Conservation (phyloP, 2,797 vertebrate species). For the Microtus californicus region DNA sequence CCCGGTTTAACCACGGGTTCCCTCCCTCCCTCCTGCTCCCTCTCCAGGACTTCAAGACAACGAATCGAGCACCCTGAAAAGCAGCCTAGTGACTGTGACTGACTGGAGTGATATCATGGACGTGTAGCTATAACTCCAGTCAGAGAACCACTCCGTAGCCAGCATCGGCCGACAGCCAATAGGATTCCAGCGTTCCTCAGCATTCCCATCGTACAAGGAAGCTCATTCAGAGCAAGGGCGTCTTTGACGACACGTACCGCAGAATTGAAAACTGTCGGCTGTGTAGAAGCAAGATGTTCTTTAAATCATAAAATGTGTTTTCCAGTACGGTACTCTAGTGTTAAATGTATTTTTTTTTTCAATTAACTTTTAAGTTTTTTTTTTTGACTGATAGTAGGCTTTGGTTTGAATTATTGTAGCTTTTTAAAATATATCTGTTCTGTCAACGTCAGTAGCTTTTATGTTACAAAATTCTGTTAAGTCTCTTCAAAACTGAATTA, state of each 20-base stretch:
- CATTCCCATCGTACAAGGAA: constrained; percentile 49
- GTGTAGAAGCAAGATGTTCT: constrained; percentile 62
- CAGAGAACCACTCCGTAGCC: background rate
- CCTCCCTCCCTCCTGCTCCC: constrained; percentile 57
- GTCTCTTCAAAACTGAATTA: constrained; percentile 56
- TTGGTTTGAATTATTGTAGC: constrained; percentile 57
- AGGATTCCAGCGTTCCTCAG: background rate
- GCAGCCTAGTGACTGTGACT: constrained; percentile 93
- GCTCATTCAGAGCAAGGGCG: constrained; percentile 56
- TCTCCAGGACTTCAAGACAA: constrained; percentile 90
- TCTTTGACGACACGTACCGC: background rate
- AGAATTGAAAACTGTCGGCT: constrained; percentile 11
- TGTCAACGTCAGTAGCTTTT: constrained; percentile 55
- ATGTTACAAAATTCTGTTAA: constrained; percentile 63
- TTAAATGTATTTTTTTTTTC: constrained; percentile 75
- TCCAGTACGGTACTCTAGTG: constrained; percentile 76
- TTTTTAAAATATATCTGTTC: constrained; percentile 48
- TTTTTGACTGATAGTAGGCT: constrained; percentile 74
- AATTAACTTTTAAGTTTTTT: constrained; percentile 77
- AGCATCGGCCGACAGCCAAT: background rate
- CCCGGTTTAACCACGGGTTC: background rate
- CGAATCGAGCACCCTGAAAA: constrained; percentile 93
- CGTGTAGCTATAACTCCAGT: constrained; percentile 37
- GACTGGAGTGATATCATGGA: constrained; percentile 94
- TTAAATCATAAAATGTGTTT: constrained; percentile 77